Percentiles rank a stretch among this genome's conserved stretches.
phyloP scores from a whole-genome alignment of 2,888 invertebrate species.

The Amiota minor region DNA sequence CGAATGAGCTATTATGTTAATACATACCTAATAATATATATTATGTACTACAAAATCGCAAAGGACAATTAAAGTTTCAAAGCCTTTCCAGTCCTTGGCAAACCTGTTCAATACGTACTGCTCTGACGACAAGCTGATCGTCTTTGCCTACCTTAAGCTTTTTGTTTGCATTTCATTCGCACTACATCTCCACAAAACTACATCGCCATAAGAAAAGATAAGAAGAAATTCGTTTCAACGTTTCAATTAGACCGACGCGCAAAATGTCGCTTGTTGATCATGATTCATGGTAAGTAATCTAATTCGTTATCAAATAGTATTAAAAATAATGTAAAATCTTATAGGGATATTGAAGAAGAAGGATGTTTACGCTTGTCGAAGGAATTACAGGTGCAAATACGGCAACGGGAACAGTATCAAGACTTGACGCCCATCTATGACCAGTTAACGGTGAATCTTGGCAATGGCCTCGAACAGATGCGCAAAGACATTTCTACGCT shows the following conservation, averaged over 20 bases:
- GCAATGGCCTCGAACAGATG: conserved; percentile 78
- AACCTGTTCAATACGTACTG: no score
- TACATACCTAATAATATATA: no score
- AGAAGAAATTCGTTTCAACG: not conserved
- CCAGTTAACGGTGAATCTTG: conserved; percentile 75
- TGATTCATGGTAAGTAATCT: conserved; percentile 69
- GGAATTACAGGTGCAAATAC: conserved; percentile 78
- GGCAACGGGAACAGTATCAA: conserved; percentile 75
- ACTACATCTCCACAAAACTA: not conserved
- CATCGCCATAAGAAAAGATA: not conserved
- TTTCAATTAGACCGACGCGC: conserved; percentile 18
- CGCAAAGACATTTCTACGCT: conserved; percentile 77
- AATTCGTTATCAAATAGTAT: not conserved
- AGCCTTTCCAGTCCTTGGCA: no score
- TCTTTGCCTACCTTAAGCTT: not conserved
- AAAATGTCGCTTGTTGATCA: conserved; percentile 72
- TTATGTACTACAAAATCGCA: not conserved
- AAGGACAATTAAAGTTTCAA: no score
- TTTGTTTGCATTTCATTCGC: not conserved
- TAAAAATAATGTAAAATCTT: not conserved
- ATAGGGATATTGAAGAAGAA: conserved; percentile 79
- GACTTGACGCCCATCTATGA: conserved; percentile 10
- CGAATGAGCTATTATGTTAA: not conserved
- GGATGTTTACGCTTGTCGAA: conserved; percentile 79
- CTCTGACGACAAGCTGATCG: no score